Conservation (phyloP, 64 coral and sea anemone genomes). For the Dendronephthya gigantea region DNA sequence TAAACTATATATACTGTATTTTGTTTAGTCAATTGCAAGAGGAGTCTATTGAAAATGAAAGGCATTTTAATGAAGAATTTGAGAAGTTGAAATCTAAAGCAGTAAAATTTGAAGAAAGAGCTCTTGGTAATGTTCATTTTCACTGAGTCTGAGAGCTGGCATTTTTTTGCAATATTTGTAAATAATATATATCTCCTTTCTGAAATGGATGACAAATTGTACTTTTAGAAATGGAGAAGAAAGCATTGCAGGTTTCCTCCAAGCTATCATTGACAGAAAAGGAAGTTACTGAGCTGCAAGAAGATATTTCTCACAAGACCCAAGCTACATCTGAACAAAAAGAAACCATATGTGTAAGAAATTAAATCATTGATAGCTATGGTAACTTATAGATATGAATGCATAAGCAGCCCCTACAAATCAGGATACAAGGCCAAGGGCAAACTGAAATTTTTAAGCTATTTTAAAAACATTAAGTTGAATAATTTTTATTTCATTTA, state of each 20-base stretch:
- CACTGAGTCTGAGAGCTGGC: too few relatives aligned
- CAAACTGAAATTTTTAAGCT: neutral
- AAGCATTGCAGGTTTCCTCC: neutral
- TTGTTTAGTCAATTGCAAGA: neutral
- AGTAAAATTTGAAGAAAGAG: neutral
- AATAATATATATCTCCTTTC: too few relatives aligned
- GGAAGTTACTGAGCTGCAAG: neutral
- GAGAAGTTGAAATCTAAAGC: neutral
- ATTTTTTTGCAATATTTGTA: neutral
- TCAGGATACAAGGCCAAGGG: too few relatives aligned
- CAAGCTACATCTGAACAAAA: neutral
- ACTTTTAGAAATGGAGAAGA: neutral
- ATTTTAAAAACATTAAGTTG: neutral
- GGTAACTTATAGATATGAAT: too few relatives aligned
- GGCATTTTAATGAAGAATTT: neutral
- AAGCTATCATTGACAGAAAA: neutral
- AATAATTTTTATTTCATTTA: neutral
- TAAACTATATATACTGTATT: neutral
- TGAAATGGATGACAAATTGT: too few relatives aligned
- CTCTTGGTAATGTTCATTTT: neutral
- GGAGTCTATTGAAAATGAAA: neutral
- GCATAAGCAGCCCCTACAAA: too few relatives aligned
- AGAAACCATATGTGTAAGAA: neutral
- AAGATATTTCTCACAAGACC: neutral
- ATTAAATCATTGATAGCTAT: neutral